These are phyloP conservation scores for Graphium colonna DNA, from an alignment of 2,888 invertebrate species.

Conservation along the genomic window DNA sequence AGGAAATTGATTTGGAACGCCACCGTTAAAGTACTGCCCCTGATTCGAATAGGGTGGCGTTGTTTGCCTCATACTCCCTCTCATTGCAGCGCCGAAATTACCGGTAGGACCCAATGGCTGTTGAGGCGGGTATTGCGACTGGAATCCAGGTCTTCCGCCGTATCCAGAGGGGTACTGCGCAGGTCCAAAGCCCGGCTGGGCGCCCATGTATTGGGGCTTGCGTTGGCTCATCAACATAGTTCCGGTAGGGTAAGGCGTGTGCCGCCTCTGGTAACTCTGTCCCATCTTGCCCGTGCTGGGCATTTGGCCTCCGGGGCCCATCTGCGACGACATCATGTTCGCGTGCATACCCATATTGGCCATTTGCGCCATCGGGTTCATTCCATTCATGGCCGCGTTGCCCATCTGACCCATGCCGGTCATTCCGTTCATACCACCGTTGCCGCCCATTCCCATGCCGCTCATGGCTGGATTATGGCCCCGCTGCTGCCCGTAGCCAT, in stretches of 20 bases:
- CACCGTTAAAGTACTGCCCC: constrained; percentile 81
- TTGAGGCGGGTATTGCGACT: constrained; percentile 84
- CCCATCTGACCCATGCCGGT: constrained; percentile 83
- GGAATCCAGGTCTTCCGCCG: constrained; percentile 78
- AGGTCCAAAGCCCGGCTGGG: constrained; percentile 72
- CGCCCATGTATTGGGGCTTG: constrained; percentile 82
- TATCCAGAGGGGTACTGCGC: constrained; percentile 74
- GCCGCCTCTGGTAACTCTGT: constrained; percentile 86
- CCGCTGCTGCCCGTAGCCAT: constrained; percentile 80
- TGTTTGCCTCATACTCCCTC: constrained; percentile 82
- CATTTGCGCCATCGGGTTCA: constrained; percentile 88
- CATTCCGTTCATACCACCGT: constrained; percentile 77
- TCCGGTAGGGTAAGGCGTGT: constrained; percentile 92
- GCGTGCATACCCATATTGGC: constrained; percentile 86
- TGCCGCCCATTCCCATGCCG: constrained; percentile 78
- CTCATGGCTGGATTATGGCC: constrained; percentile 79
- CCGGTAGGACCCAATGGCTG: constrained; percentile 81
- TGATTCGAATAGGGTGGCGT: constrained; percentile 84
- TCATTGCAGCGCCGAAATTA: constrained; percentile 77
- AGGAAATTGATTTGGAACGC: constrained; percentile 73
- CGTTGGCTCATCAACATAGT: constrained; percentile 93
- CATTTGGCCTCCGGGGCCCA: constrained; percentile 83
- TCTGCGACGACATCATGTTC: constrained; percentile 85
- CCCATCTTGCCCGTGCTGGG: constrained; percentile 84
- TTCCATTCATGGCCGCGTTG: constrained; percentile 82